Evolutionary conservation across 2,113 vertebrate species (phyloP).

Genomic region (Python bivittatus): DNA sequence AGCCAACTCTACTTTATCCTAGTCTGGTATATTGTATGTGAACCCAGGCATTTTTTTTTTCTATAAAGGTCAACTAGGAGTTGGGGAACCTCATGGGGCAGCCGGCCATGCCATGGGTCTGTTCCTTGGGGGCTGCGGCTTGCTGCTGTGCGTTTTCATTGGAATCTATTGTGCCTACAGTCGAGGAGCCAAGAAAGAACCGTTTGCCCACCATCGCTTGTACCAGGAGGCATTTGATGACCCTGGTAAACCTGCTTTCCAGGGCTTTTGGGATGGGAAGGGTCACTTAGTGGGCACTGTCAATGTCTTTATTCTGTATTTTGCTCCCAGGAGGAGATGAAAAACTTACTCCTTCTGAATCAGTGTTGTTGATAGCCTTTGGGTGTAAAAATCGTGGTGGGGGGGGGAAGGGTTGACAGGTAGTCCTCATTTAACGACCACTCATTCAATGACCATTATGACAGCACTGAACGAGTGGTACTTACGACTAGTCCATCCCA

Average conservation of each 20-base stretch:
- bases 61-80: not conserved
- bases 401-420: not conserved
- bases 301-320: not conserved
- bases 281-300: not conserved
- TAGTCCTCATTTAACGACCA: not conserved
- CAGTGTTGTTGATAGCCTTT: not conserved
- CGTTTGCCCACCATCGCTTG: conserved; percentile 45
- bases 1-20: too few species aligned
- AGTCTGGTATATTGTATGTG: not conserved
- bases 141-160: conserved; percentile 39
- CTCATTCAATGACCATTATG: not conserved
- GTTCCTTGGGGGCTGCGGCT: conserved; percentile 36
- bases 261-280: not conserved
- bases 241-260: conserved; percentile 24
- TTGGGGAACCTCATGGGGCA: not conserved
- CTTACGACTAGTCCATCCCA: not conserved
- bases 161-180: conserved; percentile 44
- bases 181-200: conserved; percentile 43
- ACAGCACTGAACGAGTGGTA: not conserved
- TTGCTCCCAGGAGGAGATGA: not conserved
- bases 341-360: not conserved
- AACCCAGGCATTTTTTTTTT: not conserved
- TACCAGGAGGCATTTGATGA: conserved; percentile 52
- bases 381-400: not conserved
- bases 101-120: conserved; percentile 25